Percentiles rank a stretch among this genome's conserved stretches.
Conservation (phyloP, 2,797 vertebrate species). For the Poecilia velifera region DNA sequence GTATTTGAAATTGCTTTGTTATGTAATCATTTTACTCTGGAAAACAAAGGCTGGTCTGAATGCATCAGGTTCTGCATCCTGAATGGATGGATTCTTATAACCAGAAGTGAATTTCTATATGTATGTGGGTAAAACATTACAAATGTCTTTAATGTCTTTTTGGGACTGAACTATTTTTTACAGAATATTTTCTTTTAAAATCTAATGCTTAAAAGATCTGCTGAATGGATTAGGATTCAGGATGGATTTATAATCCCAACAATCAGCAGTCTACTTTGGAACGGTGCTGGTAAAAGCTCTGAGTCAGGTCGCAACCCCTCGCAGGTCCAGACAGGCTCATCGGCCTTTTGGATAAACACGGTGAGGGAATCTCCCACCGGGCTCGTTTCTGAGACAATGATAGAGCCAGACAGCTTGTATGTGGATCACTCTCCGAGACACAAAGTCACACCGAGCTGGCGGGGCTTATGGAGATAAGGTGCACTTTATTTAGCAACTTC, state of each 20-base stretch:
- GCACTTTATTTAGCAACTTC: conserved; percentile 64
- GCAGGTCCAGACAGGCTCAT: conserved; percentile 30
- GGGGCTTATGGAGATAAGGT: conserved; percentile 67
- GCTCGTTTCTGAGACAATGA: conserved; percentile 57
- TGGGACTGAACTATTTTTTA: neutral
- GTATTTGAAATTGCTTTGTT: neutral
- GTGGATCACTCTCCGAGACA: conserved; percentile 55
- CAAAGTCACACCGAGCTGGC: conserved; percentile 49
- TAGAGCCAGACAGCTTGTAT: conserved; percentile 60
- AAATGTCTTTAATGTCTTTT: neutral
- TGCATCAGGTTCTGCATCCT: neutral
- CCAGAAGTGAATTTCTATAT: neutral
- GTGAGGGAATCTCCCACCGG: conserved; percentile 48
- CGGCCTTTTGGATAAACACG: conserved; percentile 39
- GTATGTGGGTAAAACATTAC: neutral
- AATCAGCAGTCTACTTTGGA: conserved; percentile 24
- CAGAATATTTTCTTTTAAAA: neutral
- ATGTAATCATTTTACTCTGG: neutral
- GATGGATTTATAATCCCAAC: neutral
- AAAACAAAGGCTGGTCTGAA: neutral
- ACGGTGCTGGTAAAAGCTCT: conserved; percentile 33
- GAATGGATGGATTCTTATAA: neutral
- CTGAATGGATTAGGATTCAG: neutral
- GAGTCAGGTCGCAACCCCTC: conserved; percentile 42
- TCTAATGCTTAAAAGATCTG: neutral